Conservation (phyloP, 92 coral and sea anemone genomes). For the Bergia puertoricense region DNA sequence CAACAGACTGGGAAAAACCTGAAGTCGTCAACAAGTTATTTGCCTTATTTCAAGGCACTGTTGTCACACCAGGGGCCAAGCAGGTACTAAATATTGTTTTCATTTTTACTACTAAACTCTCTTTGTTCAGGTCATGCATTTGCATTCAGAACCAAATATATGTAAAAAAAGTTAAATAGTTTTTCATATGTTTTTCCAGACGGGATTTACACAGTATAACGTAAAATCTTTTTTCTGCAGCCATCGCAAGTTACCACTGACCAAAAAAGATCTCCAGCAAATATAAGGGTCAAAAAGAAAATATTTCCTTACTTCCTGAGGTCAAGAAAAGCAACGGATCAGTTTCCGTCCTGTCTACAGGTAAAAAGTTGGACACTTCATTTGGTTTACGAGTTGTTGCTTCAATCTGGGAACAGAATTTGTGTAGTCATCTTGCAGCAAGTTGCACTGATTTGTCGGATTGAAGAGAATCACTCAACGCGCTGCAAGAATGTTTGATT, state of each 20-base stretch:
- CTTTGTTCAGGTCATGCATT: not conserved
- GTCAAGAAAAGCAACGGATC: conserved; percentile 86
- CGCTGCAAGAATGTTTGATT: too few species aligned
- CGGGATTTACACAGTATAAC: not conserved
- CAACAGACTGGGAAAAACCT: conserved; percentile 92
- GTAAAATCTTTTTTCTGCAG: conserved; percentile 1
- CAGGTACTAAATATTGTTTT: conserved; percentile 44
- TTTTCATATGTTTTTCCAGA: not conserved
- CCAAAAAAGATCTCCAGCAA: conserved; percentile 72
- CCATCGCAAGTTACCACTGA: conserved; percentile 56
- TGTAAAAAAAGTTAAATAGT: not conserved
- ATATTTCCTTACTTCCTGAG: conserved; percentile 86
- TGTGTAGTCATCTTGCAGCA: too few species aligned
- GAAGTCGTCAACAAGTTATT: conserved; percentile 84
- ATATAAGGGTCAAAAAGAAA: conserved; percentile 79
- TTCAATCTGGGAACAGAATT: too few species aligned
- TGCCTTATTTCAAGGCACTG: conserved; percentile 84
- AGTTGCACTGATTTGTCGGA: too few species aligned
- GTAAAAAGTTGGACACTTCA: conserved; percentile 37
- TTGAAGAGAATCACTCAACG: too few species aligned
- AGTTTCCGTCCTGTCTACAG: conserved; percentile 96
- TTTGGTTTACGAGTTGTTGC: not conserved
- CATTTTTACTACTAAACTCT: not conserved
- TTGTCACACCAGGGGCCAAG: conserved; percentile 65
- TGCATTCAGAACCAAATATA: not conserved